Evolutionary conservation across 1,140 invertebrate genomes (phyloP).

Genomic region (Archivesica marissinica): DNA sequence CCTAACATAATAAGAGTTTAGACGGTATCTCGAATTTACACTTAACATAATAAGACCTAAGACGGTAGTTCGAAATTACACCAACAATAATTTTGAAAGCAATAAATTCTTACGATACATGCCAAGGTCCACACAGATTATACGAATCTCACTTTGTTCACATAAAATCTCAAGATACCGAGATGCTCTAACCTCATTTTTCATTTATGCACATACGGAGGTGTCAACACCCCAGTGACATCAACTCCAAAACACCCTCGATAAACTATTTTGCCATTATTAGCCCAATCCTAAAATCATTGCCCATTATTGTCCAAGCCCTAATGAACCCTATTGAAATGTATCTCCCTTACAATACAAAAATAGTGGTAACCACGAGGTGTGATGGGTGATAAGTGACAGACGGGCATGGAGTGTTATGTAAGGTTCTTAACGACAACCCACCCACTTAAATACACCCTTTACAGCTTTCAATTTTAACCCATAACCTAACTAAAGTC

Average conservation of each 20-base stretch:
- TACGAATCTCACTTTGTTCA: not conserved
- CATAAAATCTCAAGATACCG: not conserved
- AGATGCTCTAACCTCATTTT: slow-evolving; percentile 27
- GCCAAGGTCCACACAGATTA: too few species aligned
- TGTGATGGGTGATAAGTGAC: slow-evolving; percentile 21
- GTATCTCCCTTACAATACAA: not conserved
- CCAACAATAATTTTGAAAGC: too few species aligned
- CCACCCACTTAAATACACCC: slow-evolving; percentile 31
- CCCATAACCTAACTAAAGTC: too few species aligned
- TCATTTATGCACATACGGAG: slow-evolving; percentile 27
- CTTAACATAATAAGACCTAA: too few species aligned
- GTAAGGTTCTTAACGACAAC: not conserved
- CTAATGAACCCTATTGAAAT: slow-evolving; percentile 34
- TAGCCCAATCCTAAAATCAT: slow-evolving; percentile 22
- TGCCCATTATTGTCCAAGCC: slow-evolving; percentile 17
- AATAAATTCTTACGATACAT: too few species aligned
- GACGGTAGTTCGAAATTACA: too few species aligned
- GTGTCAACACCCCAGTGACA: slow-evolving; percentile 39
- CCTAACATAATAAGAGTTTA: too few species aligned
- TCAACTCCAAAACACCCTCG: not conserved
- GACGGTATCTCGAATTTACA: too few species aligned
- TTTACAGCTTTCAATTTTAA: not conserved
- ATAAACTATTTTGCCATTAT: slow-evolving; percentile 16
- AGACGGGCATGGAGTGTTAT: slow-evolving; percentile 22
- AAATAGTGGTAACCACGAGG: not conserved